Evolutionary conservation across 2,113 vertebrate genomes (phyloP).

Genomic region (Benitochromis conjunctus): DNA sequence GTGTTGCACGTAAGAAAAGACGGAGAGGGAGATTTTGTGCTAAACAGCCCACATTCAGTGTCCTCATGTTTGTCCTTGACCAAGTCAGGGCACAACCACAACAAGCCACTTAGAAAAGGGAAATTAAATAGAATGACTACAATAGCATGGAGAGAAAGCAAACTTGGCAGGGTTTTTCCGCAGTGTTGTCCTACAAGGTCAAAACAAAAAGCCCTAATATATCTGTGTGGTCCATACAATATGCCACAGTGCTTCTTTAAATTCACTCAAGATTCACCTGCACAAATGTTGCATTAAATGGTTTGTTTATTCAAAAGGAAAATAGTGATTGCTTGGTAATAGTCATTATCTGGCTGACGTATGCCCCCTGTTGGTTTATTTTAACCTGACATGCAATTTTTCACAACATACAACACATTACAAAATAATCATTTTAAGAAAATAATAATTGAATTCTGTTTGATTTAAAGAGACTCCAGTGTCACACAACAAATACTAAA

Average conservation of each 20-base stretch:
- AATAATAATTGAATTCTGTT: not conserved
- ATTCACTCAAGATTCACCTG: not conserved
- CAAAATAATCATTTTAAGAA: accelerated
- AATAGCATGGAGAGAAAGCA: conserved; percentile 50
- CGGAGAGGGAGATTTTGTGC: conserved; percentile 5
- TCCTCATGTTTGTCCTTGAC: conserved; percentile 57
- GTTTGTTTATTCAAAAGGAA: not conserved
- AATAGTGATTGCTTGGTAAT: not conserved
- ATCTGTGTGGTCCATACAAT: not conserved
- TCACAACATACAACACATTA: not conserved
- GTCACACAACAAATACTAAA: not conserved
- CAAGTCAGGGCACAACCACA: conserved; percentile 38
- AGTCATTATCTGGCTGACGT: not conserved
- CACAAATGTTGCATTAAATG: not conserved
- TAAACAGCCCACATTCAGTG: conserved; percentile 20
- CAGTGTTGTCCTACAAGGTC: conserved; percentile 58
- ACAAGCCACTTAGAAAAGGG: conserved; percentile 68
- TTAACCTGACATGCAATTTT: not conserved
- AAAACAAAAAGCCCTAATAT: conserved; percentile 5
- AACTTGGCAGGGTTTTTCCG: conserved; percentile 53
- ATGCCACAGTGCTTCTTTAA: not conserved
- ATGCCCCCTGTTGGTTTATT: conserved; percentile 52
- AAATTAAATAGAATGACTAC: conserved; percentile 60
- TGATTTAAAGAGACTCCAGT: not conserved
- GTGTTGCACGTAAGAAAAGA: not conserved